phyloP scores from a whole-genome alignment of 1,140 invertebrate species.

The Drosophila busckii region DNA sequence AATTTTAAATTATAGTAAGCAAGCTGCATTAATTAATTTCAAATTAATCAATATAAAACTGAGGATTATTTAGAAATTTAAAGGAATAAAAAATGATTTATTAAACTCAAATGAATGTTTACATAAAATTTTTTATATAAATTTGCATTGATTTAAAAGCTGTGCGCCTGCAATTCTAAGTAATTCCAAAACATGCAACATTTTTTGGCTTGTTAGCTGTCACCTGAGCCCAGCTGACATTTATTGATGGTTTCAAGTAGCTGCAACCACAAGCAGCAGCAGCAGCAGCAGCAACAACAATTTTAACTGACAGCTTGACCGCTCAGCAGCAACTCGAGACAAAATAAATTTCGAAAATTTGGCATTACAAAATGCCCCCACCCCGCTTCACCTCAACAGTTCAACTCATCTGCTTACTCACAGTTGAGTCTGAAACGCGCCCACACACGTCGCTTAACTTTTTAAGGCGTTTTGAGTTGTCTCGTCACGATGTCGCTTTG shows the following conservation, averaged over 20 bases:
- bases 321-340: conserved; percentile 32
- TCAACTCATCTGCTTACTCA: too few relatives aligned
- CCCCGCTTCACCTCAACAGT: too few relatives aligned
- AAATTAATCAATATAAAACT: too few relatives aligned
- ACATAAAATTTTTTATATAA: too few relatives aligned
- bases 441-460: conserved; percentile 21
- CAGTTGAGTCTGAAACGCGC: conserved; percentile 1
- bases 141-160: too few relatives aligned
- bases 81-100: too few relatives aligned
- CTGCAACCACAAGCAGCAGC: too few relatives aligned
- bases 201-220: conserved; percentile 21
- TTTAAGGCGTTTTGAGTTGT: conserved; percentile 61
- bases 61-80: too few relatives aligned
- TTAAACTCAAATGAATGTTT: too few relatives aligned
- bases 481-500: conserved; percentile 36
- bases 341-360: conserved; percentile 12
- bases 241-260: conserved; percentile 55
- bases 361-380: conserved; percentile 5
- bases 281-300: conserved; percentile 1
- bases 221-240: conserved; percentile 20
- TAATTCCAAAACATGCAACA: background rate
- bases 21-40: too few relatives aligned
- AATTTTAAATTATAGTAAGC: too few relatives aligned
- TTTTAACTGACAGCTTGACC: conserved; percentile 37
- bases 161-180: background rate